phyloP scores from a whole-genome alignment of 2,888 invertebrate species.

The Pollenia labialis region DNA sequence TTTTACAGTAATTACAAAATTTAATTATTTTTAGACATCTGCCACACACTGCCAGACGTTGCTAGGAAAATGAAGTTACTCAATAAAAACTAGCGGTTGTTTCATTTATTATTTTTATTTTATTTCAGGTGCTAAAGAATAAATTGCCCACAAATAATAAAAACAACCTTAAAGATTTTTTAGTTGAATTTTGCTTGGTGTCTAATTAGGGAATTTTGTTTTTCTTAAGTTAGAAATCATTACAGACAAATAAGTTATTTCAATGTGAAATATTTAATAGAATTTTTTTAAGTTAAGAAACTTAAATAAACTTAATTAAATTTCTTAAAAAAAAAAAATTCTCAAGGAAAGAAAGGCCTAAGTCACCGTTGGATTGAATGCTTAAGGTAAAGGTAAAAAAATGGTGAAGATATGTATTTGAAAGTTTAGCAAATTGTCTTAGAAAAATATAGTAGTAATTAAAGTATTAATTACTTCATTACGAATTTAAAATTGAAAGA shows the following conservation, averaged over 20 bases:
- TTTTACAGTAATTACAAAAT: slow-evolving; percentile 62
- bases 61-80: background rate
- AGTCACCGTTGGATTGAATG: background rate
- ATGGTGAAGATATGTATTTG: background rate
- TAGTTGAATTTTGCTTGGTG: slow-evolving; percentile 34
- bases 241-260: background rate
- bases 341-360: background rate
- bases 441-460: background rate
- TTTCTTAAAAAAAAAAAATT: slow-evolving; percentile 10
- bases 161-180: background rate
- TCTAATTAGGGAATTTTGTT: slow-evolving; percentile 28
- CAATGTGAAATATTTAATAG: slow-evolving; percentile 28
- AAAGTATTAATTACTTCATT: background rate
- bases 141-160: background rate
- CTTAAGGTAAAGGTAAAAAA: too few relatives aligned
- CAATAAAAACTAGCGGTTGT: slow-evolving; percentile 44
- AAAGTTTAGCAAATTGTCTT: slow-evolving; percentile 39
- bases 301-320: background rate
- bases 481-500: too few relatives aligned
- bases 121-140: background rate
- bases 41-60: background rate
- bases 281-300: background rate
- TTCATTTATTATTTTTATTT: slow-evolving; percentile 36
- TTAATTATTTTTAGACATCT: slow-evolving; percentile 49
- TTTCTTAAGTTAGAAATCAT: background rate